phyloP scores from a whole-genome alignment of 2,797 vertebrate genomes.

The Psittacula derbiana region DNA sequence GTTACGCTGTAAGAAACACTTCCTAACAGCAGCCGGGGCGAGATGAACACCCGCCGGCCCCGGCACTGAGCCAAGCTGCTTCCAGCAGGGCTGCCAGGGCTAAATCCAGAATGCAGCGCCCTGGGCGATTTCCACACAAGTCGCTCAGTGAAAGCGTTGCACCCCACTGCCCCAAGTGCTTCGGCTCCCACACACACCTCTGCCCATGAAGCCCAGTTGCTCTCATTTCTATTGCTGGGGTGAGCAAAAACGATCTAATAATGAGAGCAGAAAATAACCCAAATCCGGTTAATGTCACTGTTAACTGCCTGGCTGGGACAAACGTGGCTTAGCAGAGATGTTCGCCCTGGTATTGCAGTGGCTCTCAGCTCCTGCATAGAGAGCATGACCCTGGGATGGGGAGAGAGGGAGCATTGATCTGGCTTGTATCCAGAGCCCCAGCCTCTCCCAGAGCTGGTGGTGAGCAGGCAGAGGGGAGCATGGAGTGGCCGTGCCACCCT shows the following conservation, averaged over 20 bases:
- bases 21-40: slow-evolving; percentile 1
- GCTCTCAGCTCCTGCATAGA: background rate
- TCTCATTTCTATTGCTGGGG: slow-evolving; percentile 35
- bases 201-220: background rate
- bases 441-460: background rate
- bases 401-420: accelerated
- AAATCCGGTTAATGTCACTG: slow-evolving; percentile 68
- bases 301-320: slow-evolving; percentile 59
- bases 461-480: background rate
- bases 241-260: slow-evolving; percentile 56
- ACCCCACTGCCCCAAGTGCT: accelerated
- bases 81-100: background rate
- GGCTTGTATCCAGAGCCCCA: background rate
- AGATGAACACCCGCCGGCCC: slow-evolving; percentile 36
- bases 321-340: background rate
- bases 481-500: background rate
- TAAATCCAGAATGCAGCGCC: background rate
- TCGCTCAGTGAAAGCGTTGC: background rate
- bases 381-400: background rate
- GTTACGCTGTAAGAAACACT: slow-evolving; percentile 55
- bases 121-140: background rate
- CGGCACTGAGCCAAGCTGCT: background rate
- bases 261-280: slow-evolving; percentile 75
- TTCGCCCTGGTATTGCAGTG: accelerated
- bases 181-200: background rate